Percentiles rank a stretch among this genome's conserved stretches.
Conservation (phyloP, 2,113 vertebrate species). For the Syrrhaptes paradoxus region DNA sequence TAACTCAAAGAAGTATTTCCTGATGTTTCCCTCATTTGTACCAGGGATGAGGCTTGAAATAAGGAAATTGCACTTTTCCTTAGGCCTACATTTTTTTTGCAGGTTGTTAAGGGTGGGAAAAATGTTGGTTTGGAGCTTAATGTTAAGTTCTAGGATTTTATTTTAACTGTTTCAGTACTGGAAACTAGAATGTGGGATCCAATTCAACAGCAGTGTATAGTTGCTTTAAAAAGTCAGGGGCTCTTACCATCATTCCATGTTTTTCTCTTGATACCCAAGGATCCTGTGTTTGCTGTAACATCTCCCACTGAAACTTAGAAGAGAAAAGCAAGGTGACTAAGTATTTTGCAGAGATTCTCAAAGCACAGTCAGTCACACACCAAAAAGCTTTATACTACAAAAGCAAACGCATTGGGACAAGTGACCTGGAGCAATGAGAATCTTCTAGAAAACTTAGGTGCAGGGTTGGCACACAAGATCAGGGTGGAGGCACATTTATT, state of each 20-base stretch:
- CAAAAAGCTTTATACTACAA: neutral
- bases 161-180: neutral
- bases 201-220: neutral
- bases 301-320: constrained; percentile 66
- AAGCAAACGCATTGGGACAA: neutral
- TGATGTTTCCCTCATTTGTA: neutral
- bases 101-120: neutral
- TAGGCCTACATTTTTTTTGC: neutral
- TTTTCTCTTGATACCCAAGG: constrained; percentile 68
- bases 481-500: neutral
- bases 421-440: neutral
- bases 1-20: neutral
- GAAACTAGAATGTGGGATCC: neutral
- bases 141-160: neutral
- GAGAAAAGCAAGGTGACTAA: constrained; percentile 9
- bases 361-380: neutral
- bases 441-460: neutral
- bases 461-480: neutral
- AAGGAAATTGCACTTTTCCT: neutral
- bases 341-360: neutral
- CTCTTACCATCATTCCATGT: constrained; percentile 57
- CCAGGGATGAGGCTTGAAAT: neutral
- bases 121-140: neutral
- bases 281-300: constrained; percentile 25
- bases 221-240: neutral